phyloP scores from a whole-genome alignment of 2,113 vertebrate genomes.

The Etheostoma spectabile region DNA sequence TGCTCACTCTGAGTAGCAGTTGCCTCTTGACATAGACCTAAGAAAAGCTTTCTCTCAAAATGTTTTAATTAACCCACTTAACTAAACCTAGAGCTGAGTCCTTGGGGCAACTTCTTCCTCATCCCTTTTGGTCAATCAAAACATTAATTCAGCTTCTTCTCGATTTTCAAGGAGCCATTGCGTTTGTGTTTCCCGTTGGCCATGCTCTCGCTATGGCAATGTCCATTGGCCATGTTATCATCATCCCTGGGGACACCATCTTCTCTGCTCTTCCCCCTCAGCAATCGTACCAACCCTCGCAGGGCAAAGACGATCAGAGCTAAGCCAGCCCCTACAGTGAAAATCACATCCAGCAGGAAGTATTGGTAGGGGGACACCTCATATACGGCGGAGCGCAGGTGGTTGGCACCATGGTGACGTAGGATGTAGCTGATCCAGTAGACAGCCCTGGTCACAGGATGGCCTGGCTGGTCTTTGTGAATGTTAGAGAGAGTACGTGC shows the following conservation, averaged over 20 bases:
- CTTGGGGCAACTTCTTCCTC: slow-evolving; percentile 65
- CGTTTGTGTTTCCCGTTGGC: slow-evolving; percentile 94
- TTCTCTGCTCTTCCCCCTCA: slow-evolving; percentile 73
- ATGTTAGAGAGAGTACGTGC: slow-evolving; percentile 92
- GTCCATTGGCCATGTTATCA: slow-evolving; percentile 88
- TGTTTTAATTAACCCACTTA: slow-evolving; percentile 49
- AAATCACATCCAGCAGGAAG: slow-evolving; percentile 92
- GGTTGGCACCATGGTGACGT: slow-evolving; percentile 92
- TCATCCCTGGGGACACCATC: slow-evolving; percentile 73
- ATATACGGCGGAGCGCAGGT: slow-evolving; percentile 93
- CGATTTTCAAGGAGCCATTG: slow-evolving; percentile 91
- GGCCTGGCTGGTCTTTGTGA: slow-evolving; percentile 96
- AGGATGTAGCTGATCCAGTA: slow-evolving; percentile 98
- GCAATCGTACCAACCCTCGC: slow-evolving; percentile 78
- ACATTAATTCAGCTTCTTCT: slow-evolving; percentile 95
- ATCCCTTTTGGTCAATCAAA: slow-evolving; percentile 37
- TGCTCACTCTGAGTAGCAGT: slow-evolving; percentile 64
- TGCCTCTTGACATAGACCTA: slow-evolving; percentile 67
- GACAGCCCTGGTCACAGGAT: slow-evolving; percentile 92
- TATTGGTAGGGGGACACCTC: slow-evolving; percentile 93
- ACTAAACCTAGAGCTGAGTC: slow-evolving; percentile 63
- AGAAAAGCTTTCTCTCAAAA: slow-evolving; percentile 54
- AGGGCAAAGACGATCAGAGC: slow-evolving; percentile 80
- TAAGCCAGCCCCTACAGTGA: slow-evolving; percentile 82
- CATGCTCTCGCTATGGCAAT: slow-evolving; percentile 91